Evolutionary conservation across 2,113 vertebrate species (phyloP).

Genomic region (Etheostoma cragini): DNA sequence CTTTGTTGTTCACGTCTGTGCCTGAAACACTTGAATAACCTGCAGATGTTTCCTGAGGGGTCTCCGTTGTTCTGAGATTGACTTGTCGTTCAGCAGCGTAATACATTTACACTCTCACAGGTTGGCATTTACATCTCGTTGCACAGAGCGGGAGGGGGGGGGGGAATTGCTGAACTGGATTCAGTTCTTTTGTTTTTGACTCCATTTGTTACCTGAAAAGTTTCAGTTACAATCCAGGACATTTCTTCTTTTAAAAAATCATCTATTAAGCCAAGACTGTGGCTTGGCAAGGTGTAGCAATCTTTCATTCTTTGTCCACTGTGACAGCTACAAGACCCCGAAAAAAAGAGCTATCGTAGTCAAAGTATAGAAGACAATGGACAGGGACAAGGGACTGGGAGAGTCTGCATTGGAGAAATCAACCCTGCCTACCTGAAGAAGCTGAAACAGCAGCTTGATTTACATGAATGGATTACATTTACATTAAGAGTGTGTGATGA

Average conservation of each 20-base stretch:
- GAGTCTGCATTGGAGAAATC: not conserved
- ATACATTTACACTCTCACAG: not conserved
- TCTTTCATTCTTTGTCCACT: slow-evolving; percentile 6
- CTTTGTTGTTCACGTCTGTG: slow-evolving; percentile 5
- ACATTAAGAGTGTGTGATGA: too few relatives aligned
- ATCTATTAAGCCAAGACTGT: not conserved
- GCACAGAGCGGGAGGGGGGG: not conserved
- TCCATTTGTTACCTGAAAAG: not conserved
- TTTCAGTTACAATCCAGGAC: not conserved
- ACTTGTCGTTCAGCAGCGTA: slow-evolving; percentile 18
- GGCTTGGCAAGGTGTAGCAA: not conserved
- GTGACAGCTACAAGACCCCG: not conserved
- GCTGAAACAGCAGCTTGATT: too few relatives aligned
- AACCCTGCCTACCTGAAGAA: not conserved
- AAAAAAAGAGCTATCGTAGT: not conserved
- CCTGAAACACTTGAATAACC: slow-evolving; percentile 27
- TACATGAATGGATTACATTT: not conserved
- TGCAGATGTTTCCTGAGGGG: slow-evolving; percentile 14
- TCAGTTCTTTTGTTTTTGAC: not conserved
- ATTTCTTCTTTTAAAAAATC: not conserved
- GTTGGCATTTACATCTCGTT: slow-evolving; percentile 10
- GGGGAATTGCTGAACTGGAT: not conserved
- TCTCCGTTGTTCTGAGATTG: slow-evolving; percentile 13
- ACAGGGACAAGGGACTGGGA: too few relatives aligned
- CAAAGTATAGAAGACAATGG: not conserved